A percentile compares a stretch with the other conserved stretches of the same genome.
phyloP scores from a whole-genome alignment of 2,888 invertebrate species.

The Gari tellinella region DNA sequence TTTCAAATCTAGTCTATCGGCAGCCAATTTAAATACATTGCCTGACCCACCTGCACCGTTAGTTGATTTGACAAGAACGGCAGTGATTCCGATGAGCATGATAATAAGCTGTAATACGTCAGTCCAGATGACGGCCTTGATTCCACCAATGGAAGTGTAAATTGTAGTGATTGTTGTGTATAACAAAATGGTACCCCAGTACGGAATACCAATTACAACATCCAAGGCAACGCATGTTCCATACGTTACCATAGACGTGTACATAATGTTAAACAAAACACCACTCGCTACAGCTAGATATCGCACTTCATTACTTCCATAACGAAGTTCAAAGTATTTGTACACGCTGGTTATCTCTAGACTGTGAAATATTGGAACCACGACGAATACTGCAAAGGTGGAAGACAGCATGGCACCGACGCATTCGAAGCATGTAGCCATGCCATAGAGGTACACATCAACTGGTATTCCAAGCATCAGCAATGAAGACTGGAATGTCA shows the following conservation, averaged over 20 bases:
- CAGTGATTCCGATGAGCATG: conserved; percentile 37
- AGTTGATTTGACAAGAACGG: conserved; percentile 27
- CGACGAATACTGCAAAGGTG: conserved; percentile 11
- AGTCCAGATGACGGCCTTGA: conserved; percentile 45
- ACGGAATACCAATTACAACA: conserved; percentile 28
- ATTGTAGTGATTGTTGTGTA: conserved; percentile 33
- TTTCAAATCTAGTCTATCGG: conserved; percentile 8
- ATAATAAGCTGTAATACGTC: conserved; percentile 35
- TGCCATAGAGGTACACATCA: conserved; percentile 32
- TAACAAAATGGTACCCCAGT: conserved; percentile 33
- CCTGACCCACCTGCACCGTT: conserved; percentile 14
- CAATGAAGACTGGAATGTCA: conserved; percentile 43
- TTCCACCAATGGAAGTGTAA: conserved; percentile 41
- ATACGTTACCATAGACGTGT: conserved; percentile 32
- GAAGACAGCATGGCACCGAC: conserved; percentile 20
- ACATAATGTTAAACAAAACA: conserved; percentile 25
- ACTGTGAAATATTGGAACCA: conserved; percentile 31
- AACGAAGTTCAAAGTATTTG: conserved; percentile 26
- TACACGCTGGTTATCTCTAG: conserved; percentile 34
- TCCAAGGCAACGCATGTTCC: conserved; percentile 32
- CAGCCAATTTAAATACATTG: conserved; percentile 1
- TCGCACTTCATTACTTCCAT: conserved; percentile 31
- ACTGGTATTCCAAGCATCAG: conserved; percentile 32
- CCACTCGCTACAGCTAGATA: conserved; percentile 15
- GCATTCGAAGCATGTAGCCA: not conserved